phyloP scores from a whole-genome alignment of 2,113 vertebrate genomes.

The Murina feae region DNA sequence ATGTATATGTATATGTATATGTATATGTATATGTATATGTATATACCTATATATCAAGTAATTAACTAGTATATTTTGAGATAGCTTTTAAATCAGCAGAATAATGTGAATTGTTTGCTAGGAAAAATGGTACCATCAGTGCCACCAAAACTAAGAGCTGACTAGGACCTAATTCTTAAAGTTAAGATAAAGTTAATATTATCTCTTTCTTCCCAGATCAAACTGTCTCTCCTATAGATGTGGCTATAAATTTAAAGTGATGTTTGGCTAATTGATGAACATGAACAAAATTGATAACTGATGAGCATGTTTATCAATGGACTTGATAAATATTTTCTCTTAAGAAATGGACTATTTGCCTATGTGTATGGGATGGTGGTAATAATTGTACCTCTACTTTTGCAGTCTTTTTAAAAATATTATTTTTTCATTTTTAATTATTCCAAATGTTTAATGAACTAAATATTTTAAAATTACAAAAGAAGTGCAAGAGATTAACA shows the following conservation, averaged over 20 bases:
- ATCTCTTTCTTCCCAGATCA: not conserved
- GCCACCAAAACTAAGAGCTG: not conserved
- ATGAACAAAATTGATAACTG: not conserved
- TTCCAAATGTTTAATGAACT: not conserved
- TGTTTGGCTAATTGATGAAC: not conserved
- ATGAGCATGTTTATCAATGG: not conserved
- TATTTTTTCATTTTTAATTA: not conserved
- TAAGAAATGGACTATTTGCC: not conserved
- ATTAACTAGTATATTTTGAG: not conserved
- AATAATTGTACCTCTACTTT: not conserved
- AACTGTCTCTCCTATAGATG: not conserved
- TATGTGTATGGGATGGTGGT: not conserved
- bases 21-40: no score
- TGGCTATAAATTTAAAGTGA: not conserved
- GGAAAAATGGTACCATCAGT: not conserved
- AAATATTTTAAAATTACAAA: not conserved
- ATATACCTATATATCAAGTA: not conserved
- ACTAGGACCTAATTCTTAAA: not conserved
- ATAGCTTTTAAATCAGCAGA: not conserved
- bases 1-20: no score
- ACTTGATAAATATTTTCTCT: not conserved
- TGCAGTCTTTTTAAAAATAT: not conserved
- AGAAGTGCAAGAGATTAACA: not conserved
- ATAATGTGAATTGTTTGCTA: not conserved
- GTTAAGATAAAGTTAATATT: not conserved